phyloP scores from a whole-genome alignment of 1,140 invertebrate genomes.

The Bombus pascuorum region DNA sequence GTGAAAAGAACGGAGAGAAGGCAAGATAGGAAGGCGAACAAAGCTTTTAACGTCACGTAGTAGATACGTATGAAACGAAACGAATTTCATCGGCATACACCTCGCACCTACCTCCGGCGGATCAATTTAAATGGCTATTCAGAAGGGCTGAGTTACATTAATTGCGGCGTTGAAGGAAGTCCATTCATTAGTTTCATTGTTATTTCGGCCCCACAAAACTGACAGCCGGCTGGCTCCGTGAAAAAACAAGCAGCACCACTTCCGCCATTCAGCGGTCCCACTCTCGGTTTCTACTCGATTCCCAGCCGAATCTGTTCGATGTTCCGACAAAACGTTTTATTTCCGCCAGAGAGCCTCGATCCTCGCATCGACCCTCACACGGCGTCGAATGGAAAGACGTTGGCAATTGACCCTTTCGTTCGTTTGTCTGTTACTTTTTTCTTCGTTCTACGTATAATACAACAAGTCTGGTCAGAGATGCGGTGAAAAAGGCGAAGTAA shows the following conservation, averaged over 20 bases:
- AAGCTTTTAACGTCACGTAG: slow-evolving; percentile 29
- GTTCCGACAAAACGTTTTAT: slow-evolving; percentile 36
- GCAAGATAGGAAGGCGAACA: background rate
- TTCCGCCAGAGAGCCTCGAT: background rate
- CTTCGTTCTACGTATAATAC: background rate
- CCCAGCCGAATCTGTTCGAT: slow-evolving; percentile 11
- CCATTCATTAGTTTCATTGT: slow-evolving; percentile 69
- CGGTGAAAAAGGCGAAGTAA: background rate
- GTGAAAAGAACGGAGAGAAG: slow-evolving; percentile 10
- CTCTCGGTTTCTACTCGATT: slow-evolving; percentile 39
- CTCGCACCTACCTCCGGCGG: slow-evolving; percentile 36
- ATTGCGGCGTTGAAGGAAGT: slow-evolving; percentile 67
- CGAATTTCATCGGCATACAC: slow-evolving; percentile 43
- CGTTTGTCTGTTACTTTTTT: background rate
- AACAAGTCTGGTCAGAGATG: background rate
- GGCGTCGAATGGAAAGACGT: background rate
- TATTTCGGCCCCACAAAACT: slow-evolving; percentile 53
- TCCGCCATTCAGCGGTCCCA: slow-evolving; percentile 25
- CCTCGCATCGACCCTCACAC: no score
- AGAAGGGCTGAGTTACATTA: slow-evolving; percentile 64
- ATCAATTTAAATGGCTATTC: slow-evolving; percentile 68
- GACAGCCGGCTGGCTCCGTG: slow-evolving; percentile 38
- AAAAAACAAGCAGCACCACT: slow-evolving; percentile 55
- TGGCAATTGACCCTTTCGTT: background rate
- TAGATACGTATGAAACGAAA: slow-evolving; percentile 20